phyloP scores from a whole-genome alignment of 2,797 vertebrate species.

The Taenioides sp. region DNA sequence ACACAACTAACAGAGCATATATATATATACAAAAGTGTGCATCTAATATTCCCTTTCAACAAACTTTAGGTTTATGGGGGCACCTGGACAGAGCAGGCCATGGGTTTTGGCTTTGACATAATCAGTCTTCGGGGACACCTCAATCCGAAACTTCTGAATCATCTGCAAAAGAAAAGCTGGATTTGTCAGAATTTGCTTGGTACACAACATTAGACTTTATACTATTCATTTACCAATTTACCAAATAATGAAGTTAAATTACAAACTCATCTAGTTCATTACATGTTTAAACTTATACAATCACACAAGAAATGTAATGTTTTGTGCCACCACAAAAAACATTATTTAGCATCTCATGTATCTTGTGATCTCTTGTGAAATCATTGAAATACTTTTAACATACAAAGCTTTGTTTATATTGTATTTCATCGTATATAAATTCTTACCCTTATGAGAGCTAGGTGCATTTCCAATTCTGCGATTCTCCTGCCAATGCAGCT shows the following conservation, averaged over 20 bases:
- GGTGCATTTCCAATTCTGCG: slow-evolving; percentile 90
- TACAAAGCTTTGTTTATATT: background rate
- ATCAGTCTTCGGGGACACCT: slow-evolving; percentile 73
- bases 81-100: slow-evolving; percentile 83
- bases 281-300: background rate
- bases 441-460: slow-evolving; percentile 85
- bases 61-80: slow-evolving; percentile 83
- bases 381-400: too few relatives aligned
- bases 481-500: slow-evolving; percentile 89
- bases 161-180: slow-evolving; percentile 73
- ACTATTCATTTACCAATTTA: background rate
- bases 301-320: background rate
- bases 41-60: slow-evolving; percentile 67
- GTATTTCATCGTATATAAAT: background rate
- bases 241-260: background rate
- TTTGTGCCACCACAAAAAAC: background rate
- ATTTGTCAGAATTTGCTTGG: background rate
- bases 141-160: slow-evolving; percentile 86
- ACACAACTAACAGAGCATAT: slow-evolving; percentile 11
- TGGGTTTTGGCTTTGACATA: slow-evolving; percentile 85
- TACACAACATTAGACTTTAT: background rate
- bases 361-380: background rate
- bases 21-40: background rate
- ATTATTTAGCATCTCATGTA: background rate
- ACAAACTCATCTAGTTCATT: background rate